Evolutionary conservation across 2,797 vertebrate species (phyloP), one percentile per base, ranked within the genome.

Genomic region (Allenopithecus nigroviridis): DNA sequence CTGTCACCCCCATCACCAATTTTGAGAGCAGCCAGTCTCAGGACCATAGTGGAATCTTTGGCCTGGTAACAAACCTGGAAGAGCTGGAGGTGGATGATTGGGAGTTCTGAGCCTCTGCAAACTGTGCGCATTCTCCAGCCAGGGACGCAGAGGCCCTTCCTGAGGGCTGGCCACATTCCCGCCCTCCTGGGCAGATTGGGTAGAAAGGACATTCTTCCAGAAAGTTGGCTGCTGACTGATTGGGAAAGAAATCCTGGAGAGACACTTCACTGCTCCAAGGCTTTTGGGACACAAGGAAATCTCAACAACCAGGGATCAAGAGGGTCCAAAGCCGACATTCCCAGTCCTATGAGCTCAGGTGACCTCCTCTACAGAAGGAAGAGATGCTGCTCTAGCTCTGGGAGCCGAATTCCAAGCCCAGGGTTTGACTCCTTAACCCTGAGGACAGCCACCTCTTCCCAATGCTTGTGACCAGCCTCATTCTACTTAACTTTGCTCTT

Each of bases 61-160:
- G 99, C 96, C 98, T 99, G 97, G 99, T 99, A 88, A 99, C 99
- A 0, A 98, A 99, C 87, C 98, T 99, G 97, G 99, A 99, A 98
- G 99, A 99, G 97, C 98, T 99, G 96, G 99, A 99, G 41, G 99
- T 99, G 98, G 99, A 99, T 19, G 99, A 99, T 98, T 99, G 99
- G 99, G 99, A 99, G 97, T 99, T 99, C 99, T 99, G 98, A 98
- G 90, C 43, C 59, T 86, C 80, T 57, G 68, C 61, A 94, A 89
- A 89, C 94, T 84, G 59, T 76, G 72, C 39, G 33, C 2, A 13
- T 57, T 91, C 84, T 84, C 90, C 26, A 68, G 46, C 97, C 83
- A 28, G 84, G 90, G 97, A 97, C 80, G 0, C 33, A 50, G 59
- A 80, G 88, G 89, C 85, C 95, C 87, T 74, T 93, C 97, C 33